A percentile compares a stretch with the other conserved stretches of the same genome.
Evolutionary conservation across 1,140 invertebrate genomes (phyloP).

Genomic region (Zaprionus nigranus): DNA sequence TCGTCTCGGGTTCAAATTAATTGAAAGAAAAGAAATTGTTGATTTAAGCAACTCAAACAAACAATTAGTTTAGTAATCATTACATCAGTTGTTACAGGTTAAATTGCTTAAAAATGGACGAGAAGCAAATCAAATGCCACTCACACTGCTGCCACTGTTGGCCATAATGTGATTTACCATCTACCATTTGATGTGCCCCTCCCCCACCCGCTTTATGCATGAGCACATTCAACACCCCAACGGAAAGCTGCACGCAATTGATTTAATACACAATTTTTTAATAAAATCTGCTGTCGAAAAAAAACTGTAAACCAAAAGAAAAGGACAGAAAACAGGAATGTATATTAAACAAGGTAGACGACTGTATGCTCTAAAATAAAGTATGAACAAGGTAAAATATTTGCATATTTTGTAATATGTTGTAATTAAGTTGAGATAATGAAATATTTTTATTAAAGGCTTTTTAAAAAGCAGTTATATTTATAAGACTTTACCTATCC

Average conservation of each 20-base stretch:
- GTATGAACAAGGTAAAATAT: too few species aligned
- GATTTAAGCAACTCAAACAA: background rate
- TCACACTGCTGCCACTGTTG: conserved; percentile 2
- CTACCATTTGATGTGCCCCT: conserved; percentile 28
- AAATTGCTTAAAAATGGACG: conserved; percentile 1
- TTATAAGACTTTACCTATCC: too few species aligned
- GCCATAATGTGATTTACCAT: conserved; percentile 42
- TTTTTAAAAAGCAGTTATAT: too few species aligned
- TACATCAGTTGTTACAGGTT: conserved; percentile 7
- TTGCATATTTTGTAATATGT: too few species aligned
- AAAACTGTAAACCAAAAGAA: conserved; percentile 44
- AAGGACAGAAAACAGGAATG: conserved; percentile 32
- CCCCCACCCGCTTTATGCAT: conserved; percentile 58
- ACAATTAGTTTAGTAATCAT: conserved; percentile 22
- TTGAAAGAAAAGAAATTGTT: conserved; percentile 1
- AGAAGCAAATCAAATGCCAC: conserved; percentile 15
- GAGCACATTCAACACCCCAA: conserved; percentile 69
- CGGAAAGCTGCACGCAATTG: conserved; percentile 77
- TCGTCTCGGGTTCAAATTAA: background rate
- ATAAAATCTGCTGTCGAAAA: conserved; percentile 72
- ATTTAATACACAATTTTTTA: conserved; percentile 83
- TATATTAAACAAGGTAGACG: background rate
- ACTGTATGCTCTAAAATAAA: conserved; percentile 2
- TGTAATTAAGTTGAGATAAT: too few species aligned
- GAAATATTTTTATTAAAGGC: too few species aligned